Conservation (phyloP, 1,140 invertebrate genomes). For the Nixonia krombeini region DNA sequence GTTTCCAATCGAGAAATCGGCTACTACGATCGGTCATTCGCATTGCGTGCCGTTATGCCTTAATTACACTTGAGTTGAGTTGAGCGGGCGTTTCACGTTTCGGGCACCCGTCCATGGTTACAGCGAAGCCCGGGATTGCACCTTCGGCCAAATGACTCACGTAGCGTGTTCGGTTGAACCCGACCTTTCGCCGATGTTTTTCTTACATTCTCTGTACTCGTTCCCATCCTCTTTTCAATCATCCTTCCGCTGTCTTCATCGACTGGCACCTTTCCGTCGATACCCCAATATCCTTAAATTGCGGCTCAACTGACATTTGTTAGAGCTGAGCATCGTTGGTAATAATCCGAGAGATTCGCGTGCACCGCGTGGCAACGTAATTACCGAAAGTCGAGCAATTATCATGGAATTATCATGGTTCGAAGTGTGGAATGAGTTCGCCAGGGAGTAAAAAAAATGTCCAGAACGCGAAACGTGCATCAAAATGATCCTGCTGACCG, state of each 20-base stretch:
- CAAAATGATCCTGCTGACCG: conserved; percentile 1
- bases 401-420: too few relatives aligned
- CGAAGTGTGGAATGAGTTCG: too few relatives aligned
- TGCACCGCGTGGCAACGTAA: too few relatives aligned
- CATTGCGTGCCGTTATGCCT: conserved; percentile 50
- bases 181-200: conserved; percentile 33
- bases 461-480: too few relatives aligned
- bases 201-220: too few relatives aligned
- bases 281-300: too few relatives aligned
- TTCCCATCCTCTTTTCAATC: conserved; percentile 44
- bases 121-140: conserved; percentile 33
- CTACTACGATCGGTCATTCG: conserved; percentile 44
- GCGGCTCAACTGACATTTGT: too few relatives aligned
- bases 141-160: conserved; percentile 23
- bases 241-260: conserved; percentile 46
- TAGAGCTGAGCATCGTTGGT: too few relatives aligned
- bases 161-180: conserved; percentile 19
- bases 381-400: too few relatives aligned
- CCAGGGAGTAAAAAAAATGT: not conserved
- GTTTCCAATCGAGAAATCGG: conserved; percentile 41
- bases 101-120: conserved; percentile 37
- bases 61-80: conserved; percentile 45
- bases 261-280: too few relatives aligned
- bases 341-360: too few relatives aligned
- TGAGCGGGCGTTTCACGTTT: conserved; percentile 26